Evolutionary conservation across 2,888 invertebrate genomes (phyloP).

Genomic region (Drosophila greeni): DNA sequence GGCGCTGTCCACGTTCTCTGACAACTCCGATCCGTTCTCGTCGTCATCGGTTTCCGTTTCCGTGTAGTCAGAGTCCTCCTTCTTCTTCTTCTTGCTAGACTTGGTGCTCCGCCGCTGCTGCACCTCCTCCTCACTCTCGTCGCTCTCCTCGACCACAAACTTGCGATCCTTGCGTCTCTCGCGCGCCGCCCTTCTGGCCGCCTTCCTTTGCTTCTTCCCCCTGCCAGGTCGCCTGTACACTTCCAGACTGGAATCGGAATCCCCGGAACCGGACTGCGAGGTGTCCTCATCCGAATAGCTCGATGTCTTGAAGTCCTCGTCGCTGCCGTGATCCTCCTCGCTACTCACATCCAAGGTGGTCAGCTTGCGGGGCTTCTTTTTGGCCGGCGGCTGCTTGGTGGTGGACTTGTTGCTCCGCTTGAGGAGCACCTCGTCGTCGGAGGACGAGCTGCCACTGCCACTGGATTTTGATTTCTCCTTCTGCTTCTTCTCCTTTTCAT

Average conservation of each 20-base stretch:
- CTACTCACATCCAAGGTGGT: constrained; percentile 90
- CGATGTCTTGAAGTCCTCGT: constrained; percentile 93
- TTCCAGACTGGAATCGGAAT: constrained; percentile 80
- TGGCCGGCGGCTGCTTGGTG: constrained; percentile 63
- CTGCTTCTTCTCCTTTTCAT: constrained; percentile 46
- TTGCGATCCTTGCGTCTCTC: constrained; percentile 77
- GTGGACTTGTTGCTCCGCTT: constrained; percentile 61
- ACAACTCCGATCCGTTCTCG: constrained; percentile 74
- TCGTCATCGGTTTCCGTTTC: constrained; percentile 82
- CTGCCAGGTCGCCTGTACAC: constrained; percentile 79
- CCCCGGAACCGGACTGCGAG: constrained; percentile 81
- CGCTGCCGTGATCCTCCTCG: constrained; percentile 88
- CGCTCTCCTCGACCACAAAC: constrained; percentile 81
- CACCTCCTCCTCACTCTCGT: constrained; percentile 79
- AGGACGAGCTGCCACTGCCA: constrained; percentile 56
- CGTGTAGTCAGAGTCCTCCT: constrained; percentile 80
- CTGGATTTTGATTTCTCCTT: constrained; percentile 42
- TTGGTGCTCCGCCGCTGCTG: constrained; percentile 76
- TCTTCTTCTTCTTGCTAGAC: constrained; percentile 80
- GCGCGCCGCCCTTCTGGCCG: constrained; percentile 79
- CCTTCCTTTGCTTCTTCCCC: constrained; percentile 79
- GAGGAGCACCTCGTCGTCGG: constrained; percentile 76
- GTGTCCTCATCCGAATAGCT: constrained; percentile 81
- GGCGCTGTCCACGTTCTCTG: constrained; percentile 78
- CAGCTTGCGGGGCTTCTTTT: constrained; percentile 86